Evolutionary conservation across 2,888 invertebrate species (phyloP), one percentile per base, ranked within the genome.

Genomic region (Criorhina ranunculi): DNA sequence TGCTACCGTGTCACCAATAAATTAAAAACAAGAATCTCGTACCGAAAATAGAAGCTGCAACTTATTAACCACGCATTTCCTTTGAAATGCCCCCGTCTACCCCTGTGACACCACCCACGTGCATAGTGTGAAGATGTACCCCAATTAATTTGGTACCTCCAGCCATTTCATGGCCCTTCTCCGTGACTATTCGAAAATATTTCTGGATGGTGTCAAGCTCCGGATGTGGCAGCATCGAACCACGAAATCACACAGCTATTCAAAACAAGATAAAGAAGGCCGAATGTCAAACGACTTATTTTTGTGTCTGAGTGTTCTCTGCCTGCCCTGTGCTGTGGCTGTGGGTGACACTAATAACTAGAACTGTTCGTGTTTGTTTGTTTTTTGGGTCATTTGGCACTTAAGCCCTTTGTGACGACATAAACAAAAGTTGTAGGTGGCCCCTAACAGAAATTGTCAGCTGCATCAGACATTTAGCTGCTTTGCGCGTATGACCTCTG

Each of bases 101-200:
- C 62, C 35, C 24, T 1, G 2, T 4, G 24, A 24, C 24, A 37
- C 57, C 62, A 64, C 78, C 46, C 79, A 59, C 62, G 44, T 57
- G 12, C 33, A 7, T 11, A 2, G 29, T 33, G 59, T 64, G 64
- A 70, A 76, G 77, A 82, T 72, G 72, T 60, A 66, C 40, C 66
- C 70, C 82, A 82, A 82, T 82, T 82, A 82, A 82, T 82, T 66
- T 60, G 40, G 64, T 67, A 78, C 72, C 78, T 72, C 70, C 35
- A 59, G 57, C 60, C 51, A 51, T 77, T 77, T 69, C 76, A 81
- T 81, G 69, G 76, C 55, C 69, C 76, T 76, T 69, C 62, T 59
- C 17, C 17, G 44, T 55, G 53, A 24, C 40, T 53, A 12, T 55
- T 59, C 35, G 46, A 77, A 60, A 24, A 77, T 31, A 64, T 73